Base-by-base conservation (phyloP, 2,888 invertebrate genomes). In the Drosophila stalkeri region DNA sequence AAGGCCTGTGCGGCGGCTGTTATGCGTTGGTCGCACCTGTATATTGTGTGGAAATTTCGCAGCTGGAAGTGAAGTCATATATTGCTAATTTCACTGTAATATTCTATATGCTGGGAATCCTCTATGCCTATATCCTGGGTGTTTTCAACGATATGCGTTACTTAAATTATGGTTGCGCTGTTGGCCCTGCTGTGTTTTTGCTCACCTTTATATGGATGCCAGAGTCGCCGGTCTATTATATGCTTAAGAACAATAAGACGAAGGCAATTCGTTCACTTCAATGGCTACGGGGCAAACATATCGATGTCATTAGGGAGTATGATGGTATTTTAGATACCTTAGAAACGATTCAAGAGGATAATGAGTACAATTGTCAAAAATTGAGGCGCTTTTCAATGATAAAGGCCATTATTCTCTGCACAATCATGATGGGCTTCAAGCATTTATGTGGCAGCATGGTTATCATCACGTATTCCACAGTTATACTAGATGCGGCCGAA, bases 11-110 rank as follows among this genome's bases (percentile, higher is more conserved):
- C 18, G 80, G 77, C 44, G 97, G 97, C 18, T 96, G 96, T 0
- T 96, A 96, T 82, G 96, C 96, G 76, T 95, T 97, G 33, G 95
- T 96, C 0, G 96, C 96, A 0, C 97, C 98, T 0, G 94, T 97
- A 44, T 97, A 97, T 90, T 96, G 95, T 16, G 95, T 95, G 52
- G 98, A 98, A 94, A 97, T 97, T 44, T 95, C 97, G 0, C 96
- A 97, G 82, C 96, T 95, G 73, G 95, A 95, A n/a, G 95, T 97
- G 77, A 94, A 98, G 66, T 97, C 98, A 0, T 94, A 95, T 0
- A 92, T 98, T 0, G 97, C 97, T 2, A 96, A 96, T 31, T 97
- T 96, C 84, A 97, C 97, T 91, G 97, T 98, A 91, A 93, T 98
- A 46, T 95, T 96, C 94, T 93, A 97, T 47, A 96, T 96, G 0